Evolutionary conservation across 30 jellyfish, hydroid and myxozoan genomes (phyloP).

Genomic region (Cassiopea xamachana): DNA sequence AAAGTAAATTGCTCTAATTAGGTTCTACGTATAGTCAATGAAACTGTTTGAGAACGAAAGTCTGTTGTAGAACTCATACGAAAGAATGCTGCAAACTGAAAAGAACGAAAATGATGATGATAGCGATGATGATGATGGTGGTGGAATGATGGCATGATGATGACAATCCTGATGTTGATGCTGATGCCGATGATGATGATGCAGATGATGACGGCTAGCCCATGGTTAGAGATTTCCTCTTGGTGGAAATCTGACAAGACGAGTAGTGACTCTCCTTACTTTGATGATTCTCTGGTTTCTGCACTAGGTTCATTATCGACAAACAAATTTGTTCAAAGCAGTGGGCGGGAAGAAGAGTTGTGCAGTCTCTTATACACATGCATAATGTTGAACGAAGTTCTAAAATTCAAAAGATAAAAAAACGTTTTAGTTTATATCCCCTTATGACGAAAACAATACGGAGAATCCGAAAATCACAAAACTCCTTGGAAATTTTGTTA

Average conservation of each 20-base stretch:
- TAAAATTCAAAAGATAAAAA: not conserved
- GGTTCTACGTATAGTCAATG: not conserved
- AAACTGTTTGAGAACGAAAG: too few relatives aligned
- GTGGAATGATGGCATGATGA: not conserved
- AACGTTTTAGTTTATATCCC: not conserved
- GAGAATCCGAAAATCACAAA: not conserved
- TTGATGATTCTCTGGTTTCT: not conserved
- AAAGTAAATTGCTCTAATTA: not conserved
- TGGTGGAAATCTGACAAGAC: not conserved
- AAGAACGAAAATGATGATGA: not conserved
- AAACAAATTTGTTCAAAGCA: conserved; percentile 51
- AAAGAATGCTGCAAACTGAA: not conserved
- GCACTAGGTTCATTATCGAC: conserved; percentile 6
- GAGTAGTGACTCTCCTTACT: not conserved
- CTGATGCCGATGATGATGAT: not conserved
- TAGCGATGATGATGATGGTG: not conserved
- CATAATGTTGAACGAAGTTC: conserved; percentile 46
- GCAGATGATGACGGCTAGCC: not conserved
- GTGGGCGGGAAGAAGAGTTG: conserved; percentile 41
- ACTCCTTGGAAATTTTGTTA: too few relatives aligned
- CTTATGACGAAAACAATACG: not conserved
- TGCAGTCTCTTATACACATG: conserved; percentile 38
- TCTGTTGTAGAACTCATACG: too few relatives aligned
- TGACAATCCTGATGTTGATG: not conserved
- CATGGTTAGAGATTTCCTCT: not conserved